A percentile compares a stretch with the other conserved stretches of the same genome.
Evolutionary conservation across 2,797 vertebrate genomes (phyloP).

Genomic region (Gymnothorax reevesii): DNA sequence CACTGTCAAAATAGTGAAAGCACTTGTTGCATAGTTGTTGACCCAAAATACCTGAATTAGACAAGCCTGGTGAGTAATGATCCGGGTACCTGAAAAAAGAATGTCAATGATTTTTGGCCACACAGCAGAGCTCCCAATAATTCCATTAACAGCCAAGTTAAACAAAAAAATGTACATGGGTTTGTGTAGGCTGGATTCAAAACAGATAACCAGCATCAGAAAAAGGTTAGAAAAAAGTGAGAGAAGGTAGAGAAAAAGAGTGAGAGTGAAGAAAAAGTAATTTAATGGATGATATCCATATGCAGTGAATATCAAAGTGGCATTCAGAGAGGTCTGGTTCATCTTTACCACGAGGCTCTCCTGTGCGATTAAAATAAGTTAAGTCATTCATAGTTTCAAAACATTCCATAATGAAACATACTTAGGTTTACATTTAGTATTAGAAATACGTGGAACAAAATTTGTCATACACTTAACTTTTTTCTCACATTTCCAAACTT

Average conservation of each 20-base stretch:
- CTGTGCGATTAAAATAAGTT: slow-evolving; percentile 20
- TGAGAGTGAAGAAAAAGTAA: slow-evolving; percentile 17
- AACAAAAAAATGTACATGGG: slow-evolving; percentile 55
- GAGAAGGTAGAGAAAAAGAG: slow-evolving; percentile 9
- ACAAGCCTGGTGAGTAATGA: neutral
- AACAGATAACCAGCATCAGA: slow-evolving; percentile 26
- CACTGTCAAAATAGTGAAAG: neutral
- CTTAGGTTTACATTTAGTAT: neutral
- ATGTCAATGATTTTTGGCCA: slow-evolving; percentile 24
- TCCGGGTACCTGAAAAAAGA: slow-evolving; percentile 1
- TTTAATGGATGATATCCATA: slow-evolving; percentile 44
- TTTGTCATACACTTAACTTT: no score
- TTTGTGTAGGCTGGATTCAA: slow-evolving; percentile 38
- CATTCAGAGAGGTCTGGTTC: slow-evolving; percentile 39
- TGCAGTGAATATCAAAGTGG: slow-evolving; percentile 44
- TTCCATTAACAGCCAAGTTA: slow-evolving; percentile 6
- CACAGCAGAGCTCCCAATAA: slow-evolving; percentile 23
- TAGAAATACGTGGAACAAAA: no score
- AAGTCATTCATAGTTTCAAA: neutral
- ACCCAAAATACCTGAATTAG: slow-evolving; percentile 21
- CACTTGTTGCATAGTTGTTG: neutral
- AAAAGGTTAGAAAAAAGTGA: slow-evolving; percentile 15
- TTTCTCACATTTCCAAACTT: no score
- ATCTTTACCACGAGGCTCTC: neutral
- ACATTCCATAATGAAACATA: neutral